These are phyloP conservation scores for Chaunax sp. DNA, from an alignment of 2,797 vertebrate species.

Conservation along the genomic window DNA sequence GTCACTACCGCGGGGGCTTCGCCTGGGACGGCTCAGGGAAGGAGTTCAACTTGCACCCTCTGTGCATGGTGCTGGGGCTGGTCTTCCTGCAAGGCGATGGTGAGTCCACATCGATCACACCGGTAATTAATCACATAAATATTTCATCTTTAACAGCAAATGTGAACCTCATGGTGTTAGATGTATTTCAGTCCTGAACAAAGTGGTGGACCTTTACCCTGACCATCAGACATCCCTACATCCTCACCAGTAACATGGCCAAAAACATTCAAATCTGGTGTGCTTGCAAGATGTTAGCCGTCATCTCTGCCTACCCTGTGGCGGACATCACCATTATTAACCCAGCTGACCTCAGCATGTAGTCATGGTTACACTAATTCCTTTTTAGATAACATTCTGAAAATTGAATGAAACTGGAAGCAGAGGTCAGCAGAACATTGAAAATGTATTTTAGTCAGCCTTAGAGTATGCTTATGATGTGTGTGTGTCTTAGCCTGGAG, in stretches of 20 bases:
- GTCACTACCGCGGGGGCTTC: conserved; percentile 86
- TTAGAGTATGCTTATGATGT: not conserved
- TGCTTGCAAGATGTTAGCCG: not conserved
- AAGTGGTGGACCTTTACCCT: not conserved
- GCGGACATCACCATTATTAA: not conserved
- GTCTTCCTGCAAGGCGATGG: conserved; percentile 90
- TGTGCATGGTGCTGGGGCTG: conserved; percentile 92
- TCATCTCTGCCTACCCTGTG: not conserved
- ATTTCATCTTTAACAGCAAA: too few relatives aligned
- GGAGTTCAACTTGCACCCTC: conserved; percentile 89
- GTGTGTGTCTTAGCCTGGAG: conserved; percentile 38
- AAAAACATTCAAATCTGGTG: too few relatives aligned
- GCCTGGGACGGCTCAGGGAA: conserved; percentile 84
- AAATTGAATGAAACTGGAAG: conserved; percentile 36
- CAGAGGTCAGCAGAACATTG: not conserved
- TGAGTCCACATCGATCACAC: conserved; percentile 46
- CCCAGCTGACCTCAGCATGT: not conserved
- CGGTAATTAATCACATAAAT: too few relatives aligned
- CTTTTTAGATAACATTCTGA: not conserved
- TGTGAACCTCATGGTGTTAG: not conserved
- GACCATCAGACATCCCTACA: not conserved
- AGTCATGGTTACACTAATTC: conserved; percentile 28
- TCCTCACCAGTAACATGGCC: too few relatives aligned
- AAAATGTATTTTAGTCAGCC: not conserved
- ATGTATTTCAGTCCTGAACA: not conserved